Evolutionary conservation across 1,140 invertebrate species (phyloP).

Genomic region (Brachionus rotundiformis): DNA sequence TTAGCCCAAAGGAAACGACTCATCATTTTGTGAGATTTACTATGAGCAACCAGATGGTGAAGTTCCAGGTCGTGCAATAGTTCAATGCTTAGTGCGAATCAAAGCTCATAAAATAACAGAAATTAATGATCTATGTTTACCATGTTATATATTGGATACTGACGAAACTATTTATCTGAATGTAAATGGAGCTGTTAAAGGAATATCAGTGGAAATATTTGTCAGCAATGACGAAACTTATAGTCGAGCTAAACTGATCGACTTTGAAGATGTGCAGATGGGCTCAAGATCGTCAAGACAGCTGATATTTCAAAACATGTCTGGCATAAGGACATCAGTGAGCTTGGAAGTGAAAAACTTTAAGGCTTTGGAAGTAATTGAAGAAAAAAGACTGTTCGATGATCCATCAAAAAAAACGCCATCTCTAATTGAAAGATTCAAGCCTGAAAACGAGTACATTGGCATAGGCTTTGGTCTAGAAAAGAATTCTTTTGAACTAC

Average conservation of each 20-base stretch:
- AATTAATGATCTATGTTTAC: neutral
- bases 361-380: neutral
- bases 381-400: constrained; percentile 17
- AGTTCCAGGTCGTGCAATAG: neutral
- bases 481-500: constrained; percentile 20
- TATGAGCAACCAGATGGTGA: neutral
- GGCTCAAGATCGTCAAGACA: neutral
- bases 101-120: neutral
- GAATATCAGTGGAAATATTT: constrained; percentile 33
- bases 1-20: neutral
- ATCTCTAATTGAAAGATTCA: neutral
- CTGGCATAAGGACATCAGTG: constrained; percentile 14
- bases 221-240: neutral
- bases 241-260: constrained; percentile 17
- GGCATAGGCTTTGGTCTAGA: constrained; percentile 36
- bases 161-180: constrained; percentile 17
- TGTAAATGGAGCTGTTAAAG: neutral
- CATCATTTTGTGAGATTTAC: neutral
- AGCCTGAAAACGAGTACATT: neutral
- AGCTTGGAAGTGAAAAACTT: constrained; percentile 26
- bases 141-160: constrained; percentile 1
- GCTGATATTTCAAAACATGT: constrained; percentile 35
- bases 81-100: neutral
- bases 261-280: constrained; percentile 15
- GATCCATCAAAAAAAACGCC: neutral